Percentiles rank a stretch among this genome's conserved stretches.
These are phyloP conservation scores for Poecilia picta DNA, from an alignment of 2,797 vertebrate species.

Conservation along the genomic window DNA sequence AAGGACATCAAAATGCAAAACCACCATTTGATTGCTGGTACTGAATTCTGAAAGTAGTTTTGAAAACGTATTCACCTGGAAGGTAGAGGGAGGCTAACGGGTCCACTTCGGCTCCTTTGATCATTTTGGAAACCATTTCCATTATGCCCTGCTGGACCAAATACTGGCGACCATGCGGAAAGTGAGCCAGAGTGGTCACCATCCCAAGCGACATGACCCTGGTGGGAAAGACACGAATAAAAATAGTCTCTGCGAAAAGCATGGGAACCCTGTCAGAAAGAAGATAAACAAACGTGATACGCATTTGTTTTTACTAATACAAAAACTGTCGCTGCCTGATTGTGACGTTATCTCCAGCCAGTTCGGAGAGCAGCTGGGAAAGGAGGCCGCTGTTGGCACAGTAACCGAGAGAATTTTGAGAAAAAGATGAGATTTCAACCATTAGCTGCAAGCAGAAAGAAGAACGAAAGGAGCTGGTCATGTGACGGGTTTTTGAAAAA, in stretches of 20 bases:
- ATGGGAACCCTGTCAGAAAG: background rate
- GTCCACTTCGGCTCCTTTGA: constrained; percentile 90
- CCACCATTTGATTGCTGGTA: background rate
- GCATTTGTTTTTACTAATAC: background rate
- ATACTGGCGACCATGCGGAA: constrained; percentile 89
- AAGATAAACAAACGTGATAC: background rate
- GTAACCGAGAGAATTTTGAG: constrained; percentile 88
- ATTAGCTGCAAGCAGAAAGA: constrained; percentile 81
- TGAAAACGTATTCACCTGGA: constrained; percentile 81
- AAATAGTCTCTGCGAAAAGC: background rate
- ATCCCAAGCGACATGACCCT: constrained; percentile 94
- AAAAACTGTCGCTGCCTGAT: constrained; percentile 78
- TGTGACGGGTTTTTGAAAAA: background rate
- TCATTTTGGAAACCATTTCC: constrained; percentile 94
- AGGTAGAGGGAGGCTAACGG: constrained; percentile 94
- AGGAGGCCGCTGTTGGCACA: constrained; percentile 88
- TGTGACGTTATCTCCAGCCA: constrained; percentile 92
- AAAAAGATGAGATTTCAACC: constrained; percentile 87
- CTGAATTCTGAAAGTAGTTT: background rate
- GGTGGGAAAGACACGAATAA: constrained; percentile 9
- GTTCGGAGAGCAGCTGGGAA: constrained; percentile 87
- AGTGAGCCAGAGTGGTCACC: constrained; percentile 88
- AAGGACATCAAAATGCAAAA: background rate
- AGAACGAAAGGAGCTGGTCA: background rate
- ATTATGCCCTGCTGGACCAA: constrained; percentile 91